These are phyloP conservation scores for Aphis gossypii DNA, from an alignment of 1,140 invertebrate genomes.

Conservation along the genomic window DNA sequence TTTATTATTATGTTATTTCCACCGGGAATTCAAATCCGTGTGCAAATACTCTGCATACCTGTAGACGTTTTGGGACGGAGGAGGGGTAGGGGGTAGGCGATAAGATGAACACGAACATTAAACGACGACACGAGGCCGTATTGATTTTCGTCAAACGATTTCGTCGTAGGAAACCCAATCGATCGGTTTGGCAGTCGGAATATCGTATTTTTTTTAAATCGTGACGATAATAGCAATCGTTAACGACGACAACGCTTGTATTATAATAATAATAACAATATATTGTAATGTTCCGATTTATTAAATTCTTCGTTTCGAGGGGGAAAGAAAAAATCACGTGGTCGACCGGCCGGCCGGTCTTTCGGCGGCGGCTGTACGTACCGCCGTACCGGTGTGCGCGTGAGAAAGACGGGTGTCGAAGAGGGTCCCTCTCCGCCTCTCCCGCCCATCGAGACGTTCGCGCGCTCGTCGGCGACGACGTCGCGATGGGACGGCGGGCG, in stretches of 20 bases:
- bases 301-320: not conserved
- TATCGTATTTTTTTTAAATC: not conserved
- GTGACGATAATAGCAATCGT: not conserved
- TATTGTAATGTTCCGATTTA: not conserved
- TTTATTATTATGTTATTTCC: too few relatives aligned
- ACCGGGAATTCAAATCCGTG: too few relatives aligned
- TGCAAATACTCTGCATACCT: too few relatives aligned
- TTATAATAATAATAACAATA: not conserved
- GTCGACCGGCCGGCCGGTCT: not conserved
- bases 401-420: not conserved
- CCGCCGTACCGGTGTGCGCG: not conserved
- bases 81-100: too few relatives aligned
- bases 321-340: slow-evolving; percentile 31
- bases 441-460: not conserved
- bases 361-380: not conserved
- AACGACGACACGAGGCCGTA: not conserved
- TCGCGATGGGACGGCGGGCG: not conserved
- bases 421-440: not conserved
- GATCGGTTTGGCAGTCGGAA: not conserved
- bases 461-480: not conserved
- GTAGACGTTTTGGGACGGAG: too few relatives aligned
- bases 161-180: not conserved
- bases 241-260: too few relatives aligned
- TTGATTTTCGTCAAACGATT: not conserved
- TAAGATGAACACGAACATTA: too few relatives aligned